These are phyloP conservation scores for Drosophila novamexicana DNA, from an alignment of 1,140 invertebrate species.

Conservation along the genomic window DNA sequence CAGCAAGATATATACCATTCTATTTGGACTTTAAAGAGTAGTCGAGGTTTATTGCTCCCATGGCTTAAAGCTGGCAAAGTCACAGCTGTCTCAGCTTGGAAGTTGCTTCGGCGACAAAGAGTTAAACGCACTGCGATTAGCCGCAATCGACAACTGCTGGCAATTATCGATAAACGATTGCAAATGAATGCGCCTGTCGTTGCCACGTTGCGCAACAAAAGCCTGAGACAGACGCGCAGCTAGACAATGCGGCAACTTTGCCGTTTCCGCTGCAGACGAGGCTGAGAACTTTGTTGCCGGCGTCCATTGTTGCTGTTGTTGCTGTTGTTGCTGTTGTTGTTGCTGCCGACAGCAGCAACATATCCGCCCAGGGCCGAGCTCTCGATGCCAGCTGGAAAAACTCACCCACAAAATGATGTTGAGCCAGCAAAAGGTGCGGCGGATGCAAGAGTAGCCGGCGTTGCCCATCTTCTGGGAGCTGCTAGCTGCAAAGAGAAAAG, in stretches of 20 bases:
- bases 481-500: constrained; percentile 21
- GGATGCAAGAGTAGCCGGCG: constrained; percentile 91
- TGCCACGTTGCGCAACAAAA: background rate
- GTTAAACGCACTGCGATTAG: too few relatives aligned
- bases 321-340: background rate
- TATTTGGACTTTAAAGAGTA: too few relatives aligned
- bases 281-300: constrained; percentile 64
- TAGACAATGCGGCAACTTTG: constrained; percentile 57
- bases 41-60: too few relatives aligned
- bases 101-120: too few relatives aligned
- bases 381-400: constrained; percentile 13
- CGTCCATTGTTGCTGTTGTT: constrained; percentile 26
- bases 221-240: background rate
- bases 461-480: constrained; percentile 86
- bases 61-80: too few relatives aligned
- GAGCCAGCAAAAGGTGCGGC: constrained; percentile 90
- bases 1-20: too few relatives aligned
- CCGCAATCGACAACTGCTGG: too few relatives aligned
- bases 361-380: constrained; percentile 43
- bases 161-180: background rate
- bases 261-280: constrained; percentile 69
- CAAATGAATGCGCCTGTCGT: background rate
- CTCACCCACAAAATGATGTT: constrained; percentile 91
- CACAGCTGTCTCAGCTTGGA: too few relatives aligned
- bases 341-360: constrained; percentile 37